Evolutionary conservation across 2,888 invertebrate species (phyloP), one percentile per base, ranked within the genome.

Genomic region (Caradrina kadenii): DNA sequence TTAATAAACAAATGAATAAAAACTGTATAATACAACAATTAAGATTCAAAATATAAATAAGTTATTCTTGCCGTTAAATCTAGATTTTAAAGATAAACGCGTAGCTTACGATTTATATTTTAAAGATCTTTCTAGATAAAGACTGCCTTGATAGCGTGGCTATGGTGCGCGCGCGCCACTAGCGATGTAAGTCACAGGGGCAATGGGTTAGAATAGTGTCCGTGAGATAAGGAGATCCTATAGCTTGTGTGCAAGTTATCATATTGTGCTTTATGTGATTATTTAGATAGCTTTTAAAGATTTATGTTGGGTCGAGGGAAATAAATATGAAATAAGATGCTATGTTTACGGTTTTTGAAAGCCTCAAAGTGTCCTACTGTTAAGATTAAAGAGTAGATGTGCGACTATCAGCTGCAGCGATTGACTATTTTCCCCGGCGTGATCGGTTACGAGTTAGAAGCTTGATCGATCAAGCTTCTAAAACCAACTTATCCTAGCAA

Each of bases 101-200:
- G 17, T 55, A 50, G 50, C 53, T 48, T 64, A 17, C 13, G 19
- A 39, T 22, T 31, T 13, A 58, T n/a, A 19, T 53, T 53, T 35
- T 35, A 45, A 39, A 35, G 76, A 76, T 52, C 11, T 42, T 19
- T 50, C 21, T 48, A 77, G 55, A 71, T 77, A 60, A 49, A 49
- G 22, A 54, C 19, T 39, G 22, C 11, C 21, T 39, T 54, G 54
- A 54, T 69, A 59, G 58, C 59, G 53, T 17, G 21, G 56, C 7
- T 42, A 35, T 45, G 49, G 58, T 48, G 79, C 22, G 80, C 74
- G 62, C 49, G 80, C 55, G 61, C 74, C 39, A 45, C 52, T 50
- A 42, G 48, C 75, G 54, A 80, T 67, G 80, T 76, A 80, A 80
- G 76, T 55, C 66, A 76, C 65, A 79, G 75, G 80, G 76, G 59